These are phyloP conservation scores for Irena cyanogastra DNA, from an alignment of 2,113 vertebrate genomes.

Conservation along the genomic window DNA sequence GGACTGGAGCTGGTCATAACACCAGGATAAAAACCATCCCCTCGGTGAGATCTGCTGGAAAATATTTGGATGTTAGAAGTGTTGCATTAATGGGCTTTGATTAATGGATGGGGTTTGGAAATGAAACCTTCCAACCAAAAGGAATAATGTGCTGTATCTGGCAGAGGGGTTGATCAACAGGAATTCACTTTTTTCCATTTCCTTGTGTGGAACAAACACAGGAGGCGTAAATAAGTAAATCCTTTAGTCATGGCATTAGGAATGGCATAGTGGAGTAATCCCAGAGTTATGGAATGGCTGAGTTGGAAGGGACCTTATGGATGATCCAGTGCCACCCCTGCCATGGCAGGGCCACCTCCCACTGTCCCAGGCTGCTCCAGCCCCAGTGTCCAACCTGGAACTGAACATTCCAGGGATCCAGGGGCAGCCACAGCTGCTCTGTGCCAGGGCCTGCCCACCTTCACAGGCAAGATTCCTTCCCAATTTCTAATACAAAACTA, in stretches of 20 bases:
- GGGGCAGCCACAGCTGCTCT: background rate
- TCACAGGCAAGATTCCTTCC: background rate
- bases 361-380: background rate
- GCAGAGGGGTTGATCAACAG: background rate
- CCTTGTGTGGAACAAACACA: background rate
- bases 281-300: background rate
- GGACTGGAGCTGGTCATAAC: background rate
- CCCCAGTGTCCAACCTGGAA: background rate
- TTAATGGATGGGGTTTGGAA: conserved; percentile 2
- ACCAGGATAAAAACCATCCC: background rate
- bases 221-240: conserved; percentile 1
- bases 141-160: background rate
- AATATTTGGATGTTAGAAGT: background rate
- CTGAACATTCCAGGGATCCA: background rate
- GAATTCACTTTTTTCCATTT: conserved; percentile 43
- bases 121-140: background rate
- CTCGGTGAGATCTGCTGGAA: conserved; percentile 29
- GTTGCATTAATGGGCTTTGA: background rate
- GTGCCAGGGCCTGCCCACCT: background rate
- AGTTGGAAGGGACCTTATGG: background rate
- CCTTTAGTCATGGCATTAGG: background rate
- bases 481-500: background rate
- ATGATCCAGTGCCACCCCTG: background rate
- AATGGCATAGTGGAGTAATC: background rate
- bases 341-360: background rate